These are phyloP conservation scores for Papilio helenus DNA, from an alignment of 1,140 invertebrate species.

Conservation along the genomic window DNA sequence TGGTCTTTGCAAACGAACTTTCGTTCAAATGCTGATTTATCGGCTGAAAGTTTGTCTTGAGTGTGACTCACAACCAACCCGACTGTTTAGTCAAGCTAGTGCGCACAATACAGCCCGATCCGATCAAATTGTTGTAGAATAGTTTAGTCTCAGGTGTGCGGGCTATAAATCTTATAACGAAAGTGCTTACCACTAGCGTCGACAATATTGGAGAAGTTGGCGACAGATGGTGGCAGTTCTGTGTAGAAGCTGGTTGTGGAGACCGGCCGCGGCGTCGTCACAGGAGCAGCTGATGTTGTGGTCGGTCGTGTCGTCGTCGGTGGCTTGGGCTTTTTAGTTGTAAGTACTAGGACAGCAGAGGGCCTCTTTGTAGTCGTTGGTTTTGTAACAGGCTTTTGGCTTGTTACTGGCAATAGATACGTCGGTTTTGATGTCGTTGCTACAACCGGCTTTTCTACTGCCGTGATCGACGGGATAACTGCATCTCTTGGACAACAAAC, in stretches of 20 bases:
- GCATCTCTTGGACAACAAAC: constrained; percentile 91
- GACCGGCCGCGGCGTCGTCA: constrained; percentile 54
- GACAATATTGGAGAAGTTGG: constrained; percentile 78
- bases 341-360: constrained; percentile 72
- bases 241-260: constrained; percentile 70
- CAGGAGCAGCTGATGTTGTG: constrained; percentile 47
- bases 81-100: too few species aligned
- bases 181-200: constrained; percentile 71
- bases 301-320: constrained; percentile 64
- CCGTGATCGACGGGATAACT: constrained; percentile 66
- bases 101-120: too few species aligned
- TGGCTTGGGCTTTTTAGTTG: constrained; percentile 70
- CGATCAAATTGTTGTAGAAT: too few species aligned
- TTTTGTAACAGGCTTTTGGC: constrained; percentile 63
- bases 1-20: too few species aligned
- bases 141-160: too few species aligned
- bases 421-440: constrained; percentile 76
- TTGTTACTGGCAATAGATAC: constrained; percentile 79
- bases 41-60: too few species aligned
- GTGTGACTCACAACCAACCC: too few species aligned
- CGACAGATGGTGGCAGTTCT: constrained; percentile 63
- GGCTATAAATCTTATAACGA: not conserved
- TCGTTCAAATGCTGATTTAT: too few species aligned
- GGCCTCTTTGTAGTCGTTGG: constrained; percentile 74
- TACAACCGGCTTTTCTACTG: constrained; percentile 63